Base-by-base conservation (phyloP, 2,888 invertebrate genomes). In the Cremastinae sp. region DNA sequence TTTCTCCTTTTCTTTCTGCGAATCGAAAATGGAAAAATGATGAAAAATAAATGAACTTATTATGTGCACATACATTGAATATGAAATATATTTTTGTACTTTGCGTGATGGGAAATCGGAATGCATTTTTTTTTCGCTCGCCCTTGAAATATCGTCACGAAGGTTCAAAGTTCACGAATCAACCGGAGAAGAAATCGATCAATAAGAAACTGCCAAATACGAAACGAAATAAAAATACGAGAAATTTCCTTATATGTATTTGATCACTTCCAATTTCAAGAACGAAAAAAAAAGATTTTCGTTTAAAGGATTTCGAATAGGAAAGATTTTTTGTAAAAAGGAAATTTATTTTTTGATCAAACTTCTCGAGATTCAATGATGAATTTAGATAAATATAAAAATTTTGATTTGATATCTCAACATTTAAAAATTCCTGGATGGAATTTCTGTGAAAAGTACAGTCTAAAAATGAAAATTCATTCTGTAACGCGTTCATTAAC, bases 51-150 rank as follows among this genome's bases (percentile, higher is more conserved):
- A 79, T 69, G 74, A 69, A 79, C 71, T 70, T 71, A 74, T 69
- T 68, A 55, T 51, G 47, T 61, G 59, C 78, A 83, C 79, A 81
- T 83, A 83, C 82, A 55, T 39, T 12, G 68, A 61, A 58, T 49
- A 43, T 68, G 49, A 69, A 80, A 84, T 80, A 82, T 83, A 84
- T 83, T 82, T 84, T 81, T 82, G 80, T 83, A 83, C 81, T 75
- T 78, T 81, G 78, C 76, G 74, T 47, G 8, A 45, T 35, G 78
- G 79, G 81, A 80, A 72, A 81, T 79, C 58, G 43, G 70, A 72
- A 64, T 68, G 65, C 22, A 43, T 66, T 72, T 65, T n/a, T n/a
- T 70, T 62, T 56, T 7, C 12, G 7, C 12, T 39, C 37, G 14
- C 55, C 37, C 45, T 59, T 39, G 20, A 35, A 18, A 18, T 41